Base-by-base conservation (phyloP, 2,797 vertebrate genomes). In the Anabas testudineus region DNA sequence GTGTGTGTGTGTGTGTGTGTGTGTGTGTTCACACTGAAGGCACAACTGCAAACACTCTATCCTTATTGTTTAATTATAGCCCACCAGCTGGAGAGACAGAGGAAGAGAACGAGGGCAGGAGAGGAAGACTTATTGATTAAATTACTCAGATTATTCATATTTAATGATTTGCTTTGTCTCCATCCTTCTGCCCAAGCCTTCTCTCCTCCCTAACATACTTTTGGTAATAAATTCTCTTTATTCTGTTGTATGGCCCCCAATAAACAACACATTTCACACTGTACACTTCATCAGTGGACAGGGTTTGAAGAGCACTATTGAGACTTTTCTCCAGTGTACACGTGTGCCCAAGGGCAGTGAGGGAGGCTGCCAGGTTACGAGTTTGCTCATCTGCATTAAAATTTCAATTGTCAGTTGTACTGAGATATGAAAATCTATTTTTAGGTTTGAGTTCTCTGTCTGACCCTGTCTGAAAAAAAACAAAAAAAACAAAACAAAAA, bases 21-120 rank as follows among this genome's bases (percentile, higher is more conserved):
- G 53, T 63, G 24, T 55, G 43, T 34, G 16, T 49, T 45, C 30
- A 52, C 43, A 48, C 15, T 72, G 39, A 51, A 56, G 63, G 30
- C 64, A 59, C 63, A 73, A 47, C 39, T 59, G 63, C 61, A 52
- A 69, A 74, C 52, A 58, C 52, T 68, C 58, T 61, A 54, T 59
- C 45, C 63, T 52, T 77, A 78, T 71, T 80, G 78, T 89, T 87
- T 91, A 90, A 92, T 91, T 89, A 90, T 82, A 85, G 72, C 77
- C 55, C 74, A 60, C 56, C 74, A 87, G 82, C 83, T 83, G 76
- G 55, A 71, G 67, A 83, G 74, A 60, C 18, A 46, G 71, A 85
- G 74, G 76, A 84, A 77, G 78, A 62, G 80, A 79, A 52, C 0
- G 15, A 66, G 55, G 36, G 76, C 73, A 75, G 47, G 41, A 61